Percentiles rank a stretch among this genome's conserved stretches.
These are phyloP conservation scores for Psylliodes chrysocephalus DNA, from an alignment of 2,888 invertebrate species.

Conservation along the genomic window DNA sequence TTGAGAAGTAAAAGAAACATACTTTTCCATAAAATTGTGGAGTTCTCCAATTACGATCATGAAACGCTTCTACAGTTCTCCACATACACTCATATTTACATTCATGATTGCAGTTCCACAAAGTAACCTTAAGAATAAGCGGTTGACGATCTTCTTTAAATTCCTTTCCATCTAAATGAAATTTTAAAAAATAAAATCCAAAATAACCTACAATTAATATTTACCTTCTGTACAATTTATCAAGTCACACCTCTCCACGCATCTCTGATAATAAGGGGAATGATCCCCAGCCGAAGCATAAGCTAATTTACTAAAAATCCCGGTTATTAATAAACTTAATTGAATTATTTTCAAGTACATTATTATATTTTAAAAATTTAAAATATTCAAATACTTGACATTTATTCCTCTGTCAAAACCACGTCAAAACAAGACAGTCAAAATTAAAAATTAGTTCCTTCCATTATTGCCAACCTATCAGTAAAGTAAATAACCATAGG, in stretches of 20 bases:
- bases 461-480: too few relatives aligned
- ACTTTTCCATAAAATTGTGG: constrained; percentile 98
- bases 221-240: constrained; percentile 68
- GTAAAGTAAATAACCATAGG: too few relatives aligned
- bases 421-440: too few relatives aligned
- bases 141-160: constrained; percentile 52
- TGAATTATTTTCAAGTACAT: background rate
- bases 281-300: constrained; percentile 66
- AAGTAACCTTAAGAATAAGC: constrained; percentile 62
- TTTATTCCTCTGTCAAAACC: too few relatives aligned
- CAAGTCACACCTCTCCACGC: constrained; percentile 65
- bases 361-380: background rate
- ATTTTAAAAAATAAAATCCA: too few relatives aligned
- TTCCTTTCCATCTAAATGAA: constrained; percentile 47
- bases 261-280: constrained; percentile 68
- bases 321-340: background rate
- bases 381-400: background rate
- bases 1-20: constrained; percentile 40
- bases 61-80: constrained; percentile 84
- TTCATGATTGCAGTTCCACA: constrained; percentile 89
- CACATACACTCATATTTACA: constrained; percentile 95
- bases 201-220: constrained; percentile 21
- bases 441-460: too few relatives aligned
- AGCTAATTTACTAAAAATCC: constrained; percentile 22
- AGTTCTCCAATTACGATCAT: constrained; percentile 73